These are phyloP conservation scores for Caracal caracal DNA, from an alignment of 2,113 vertebrate species.

Conservation along the genomic window DNA sequence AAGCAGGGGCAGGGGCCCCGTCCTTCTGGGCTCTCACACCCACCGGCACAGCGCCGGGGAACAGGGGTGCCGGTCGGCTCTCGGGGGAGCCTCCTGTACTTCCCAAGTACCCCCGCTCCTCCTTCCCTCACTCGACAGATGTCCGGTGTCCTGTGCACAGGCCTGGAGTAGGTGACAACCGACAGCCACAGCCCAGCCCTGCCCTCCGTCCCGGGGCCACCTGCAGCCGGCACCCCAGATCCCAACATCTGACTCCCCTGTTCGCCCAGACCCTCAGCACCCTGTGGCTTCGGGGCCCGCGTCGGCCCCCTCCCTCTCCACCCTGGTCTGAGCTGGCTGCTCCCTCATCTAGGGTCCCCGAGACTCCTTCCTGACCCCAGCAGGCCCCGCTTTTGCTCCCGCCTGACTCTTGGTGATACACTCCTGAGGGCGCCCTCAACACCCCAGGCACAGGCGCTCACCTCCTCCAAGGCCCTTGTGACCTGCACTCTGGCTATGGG, in stretches of 20 bases:
- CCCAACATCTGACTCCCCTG: background rate
- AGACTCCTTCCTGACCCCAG: background rate
- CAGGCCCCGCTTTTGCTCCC: background rate
- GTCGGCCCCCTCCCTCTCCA: background rate
- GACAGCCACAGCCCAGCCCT: background rate
- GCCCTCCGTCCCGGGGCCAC: background rate
- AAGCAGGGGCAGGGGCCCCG: background rate
- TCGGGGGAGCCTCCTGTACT: too few species aligned
- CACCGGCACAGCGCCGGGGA: rapidly evolving
- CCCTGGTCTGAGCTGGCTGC: rapidly evolving
- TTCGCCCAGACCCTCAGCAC: background rate
- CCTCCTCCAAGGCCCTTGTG: background rate
- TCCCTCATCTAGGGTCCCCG: background rate
- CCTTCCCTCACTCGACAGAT: background rate
- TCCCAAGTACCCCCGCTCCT: background rate
- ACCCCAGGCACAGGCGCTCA: background rate
- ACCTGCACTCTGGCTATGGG: background rate
- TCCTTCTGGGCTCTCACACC: background rate
- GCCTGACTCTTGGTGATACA: rapidly evolving
- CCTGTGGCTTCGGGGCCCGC: background rate
- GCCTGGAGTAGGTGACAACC: background rate
- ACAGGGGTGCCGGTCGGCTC: background rate
- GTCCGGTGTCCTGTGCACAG: background rate
- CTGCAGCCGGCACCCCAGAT: background rate
- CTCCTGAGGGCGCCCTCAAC: background rate